phyloP scores from a whole-genome alignment of 2,113 vertebrate species.

The Peromyscus maniculatus region DNA sequence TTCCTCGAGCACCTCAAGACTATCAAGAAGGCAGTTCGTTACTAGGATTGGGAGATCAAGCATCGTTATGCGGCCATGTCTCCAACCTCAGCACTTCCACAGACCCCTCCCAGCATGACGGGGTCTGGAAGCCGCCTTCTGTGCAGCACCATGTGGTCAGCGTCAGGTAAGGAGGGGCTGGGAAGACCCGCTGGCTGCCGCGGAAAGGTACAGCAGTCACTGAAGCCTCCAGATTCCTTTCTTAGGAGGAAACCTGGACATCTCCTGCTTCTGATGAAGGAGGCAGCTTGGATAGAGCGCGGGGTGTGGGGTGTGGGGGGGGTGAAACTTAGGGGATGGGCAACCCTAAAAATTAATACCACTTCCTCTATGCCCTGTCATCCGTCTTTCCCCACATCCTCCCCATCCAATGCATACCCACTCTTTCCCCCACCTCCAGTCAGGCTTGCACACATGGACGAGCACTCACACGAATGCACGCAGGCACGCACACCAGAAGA shows the following conservation, averaged over 20 bases:
- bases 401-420: no score
- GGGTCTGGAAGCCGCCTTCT: conserved; percentile 87
- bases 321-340: not conserved
- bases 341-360: conserved; percentile 32
- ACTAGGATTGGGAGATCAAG: conserved; percentile 84
- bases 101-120: conserved; percentile 83
- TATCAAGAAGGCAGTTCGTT: conserved; percentile 81
- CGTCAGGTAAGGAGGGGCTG: conserved; percentile 90
- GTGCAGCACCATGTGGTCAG: conserved; percentile 92
- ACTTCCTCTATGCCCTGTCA: not conserved
- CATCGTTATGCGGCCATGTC: conserved; percentile 85
- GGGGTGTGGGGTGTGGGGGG: no score
- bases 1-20: conserved; percentile 85
- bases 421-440: no score
- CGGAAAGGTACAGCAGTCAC: not conserved
- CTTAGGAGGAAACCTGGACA: not conserved
- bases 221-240: not conserved
- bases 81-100: conserved; percentile 86
- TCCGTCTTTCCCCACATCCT: not conserved
- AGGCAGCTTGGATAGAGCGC: not conserved
- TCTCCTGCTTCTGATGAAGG: conserved; percentile 22
- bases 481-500: not conserved
- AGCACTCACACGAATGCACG: not conserved
- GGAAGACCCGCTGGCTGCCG: not conserved
- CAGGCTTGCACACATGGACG: not conserved